Evolutionary conservation across 2,888 invertebrate genomes (phyloP).

Genomic region (Smittia sp.): DNA sequence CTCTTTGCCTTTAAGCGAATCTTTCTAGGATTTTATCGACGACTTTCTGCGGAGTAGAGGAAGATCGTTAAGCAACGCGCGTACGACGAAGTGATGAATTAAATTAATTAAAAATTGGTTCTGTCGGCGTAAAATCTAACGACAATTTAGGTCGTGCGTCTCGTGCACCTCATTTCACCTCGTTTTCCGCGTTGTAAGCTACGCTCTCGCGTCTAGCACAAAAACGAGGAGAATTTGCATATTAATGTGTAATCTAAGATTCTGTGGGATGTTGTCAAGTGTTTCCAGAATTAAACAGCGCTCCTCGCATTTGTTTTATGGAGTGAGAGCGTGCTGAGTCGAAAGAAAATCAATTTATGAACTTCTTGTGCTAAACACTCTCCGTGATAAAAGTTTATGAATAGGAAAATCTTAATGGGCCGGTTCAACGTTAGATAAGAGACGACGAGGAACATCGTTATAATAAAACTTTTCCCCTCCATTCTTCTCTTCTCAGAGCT

Average conservation of each 20-base stretch:
- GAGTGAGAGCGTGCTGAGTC: background rate
- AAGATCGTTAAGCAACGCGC: background rate
- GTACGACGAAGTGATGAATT: constrained; percentile 25
- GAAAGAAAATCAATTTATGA: constrained; percentile 25
- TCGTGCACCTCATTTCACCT: constrained; percentile 9
- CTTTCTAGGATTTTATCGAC: background rate
- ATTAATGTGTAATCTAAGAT: constrained; percentile 25
- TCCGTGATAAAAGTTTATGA: constrained; percentile 17
- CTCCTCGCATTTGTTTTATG: background rate
- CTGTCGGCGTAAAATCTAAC: background rate
- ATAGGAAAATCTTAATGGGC: constrained; percentile 22
- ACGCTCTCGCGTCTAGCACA: background rate
- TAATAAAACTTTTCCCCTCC: constrained; percentile 28
- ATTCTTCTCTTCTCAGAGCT: constrained; percentile 62
- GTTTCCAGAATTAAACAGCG: background rate
- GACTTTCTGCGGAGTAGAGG: background rate
- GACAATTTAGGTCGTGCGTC: background rate
- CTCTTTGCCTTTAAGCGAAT: background rate
- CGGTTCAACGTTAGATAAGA: constrained; percentile 19
- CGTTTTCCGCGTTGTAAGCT: background rate
- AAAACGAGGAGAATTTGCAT: constrained; percentile 7
- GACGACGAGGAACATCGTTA: constrained; percentile 2
- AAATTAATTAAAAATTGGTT: constrained; percentile 35
- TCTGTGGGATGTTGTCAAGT: constrained; percentile 17
- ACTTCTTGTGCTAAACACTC: constrained; percentile 6